Evolutionary conservation across 1,140 invertebrate genomes (phyloP).

Genomic region (Drosophila willistoni): DNA sequence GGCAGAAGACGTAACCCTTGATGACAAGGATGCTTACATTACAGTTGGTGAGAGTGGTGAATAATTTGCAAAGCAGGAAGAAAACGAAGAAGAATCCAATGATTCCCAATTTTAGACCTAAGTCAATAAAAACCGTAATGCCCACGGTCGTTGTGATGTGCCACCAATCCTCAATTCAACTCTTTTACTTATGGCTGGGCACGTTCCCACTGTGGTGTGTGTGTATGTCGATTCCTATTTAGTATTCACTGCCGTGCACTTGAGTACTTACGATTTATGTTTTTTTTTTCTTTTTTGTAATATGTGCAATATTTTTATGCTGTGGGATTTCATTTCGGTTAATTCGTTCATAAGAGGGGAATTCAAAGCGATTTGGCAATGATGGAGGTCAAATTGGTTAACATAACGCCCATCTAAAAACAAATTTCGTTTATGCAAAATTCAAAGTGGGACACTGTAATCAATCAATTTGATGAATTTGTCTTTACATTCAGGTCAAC

Average conservation of each 20-base stretch:
- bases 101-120: conserved; percentile 20
- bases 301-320: conserved; percentile 73
- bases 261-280: conserved; percentile 50
- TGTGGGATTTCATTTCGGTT: conserved; percentile 33
- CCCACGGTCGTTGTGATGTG: background rate
- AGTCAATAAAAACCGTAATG: conserved; percentile 37
- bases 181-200: conserved; percentile 30
- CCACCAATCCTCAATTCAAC: background rate
- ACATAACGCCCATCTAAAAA: conserved; percentile 6
- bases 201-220: conserved; percentile 29
- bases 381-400: conserved; percentile 45
- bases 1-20: conserved; percentile 19
- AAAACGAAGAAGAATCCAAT: conserved; percentile 7
- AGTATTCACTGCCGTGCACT: conserved; percentile 48
- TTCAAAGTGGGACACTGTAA: background rate
- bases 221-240: conserved; percentile 29
- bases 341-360: conserved; percentile 20
- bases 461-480: background rate
- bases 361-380: conserved; percentile 17
- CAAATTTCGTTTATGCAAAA: background rate
- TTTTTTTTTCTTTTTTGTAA: conserved; percentile 41
- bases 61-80: conserved; percentile 8
- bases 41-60: conserved; percentile 46
- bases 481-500: conserved; percentile 2
- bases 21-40: conserved; percentile 48